Evolutionary conservation across 2,113 vertebrate genomes (phyloP), one percentile per base, ranked within the genome.

Genomic region (Aviceda subcristata): DNA sequence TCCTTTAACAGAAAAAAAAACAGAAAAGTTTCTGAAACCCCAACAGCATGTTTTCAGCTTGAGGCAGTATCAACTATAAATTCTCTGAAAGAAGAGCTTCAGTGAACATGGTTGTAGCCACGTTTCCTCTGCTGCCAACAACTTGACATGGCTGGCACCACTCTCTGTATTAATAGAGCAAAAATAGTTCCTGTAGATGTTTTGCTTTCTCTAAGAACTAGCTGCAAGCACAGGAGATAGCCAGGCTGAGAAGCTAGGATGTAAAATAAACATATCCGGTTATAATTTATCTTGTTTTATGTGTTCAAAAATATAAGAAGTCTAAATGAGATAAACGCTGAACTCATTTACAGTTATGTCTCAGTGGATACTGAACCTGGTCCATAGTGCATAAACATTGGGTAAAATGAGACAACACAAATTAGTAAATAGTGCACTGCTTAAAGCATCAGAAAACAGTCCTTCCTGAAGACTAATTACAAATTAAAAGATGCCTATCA

Each of bases 401-500:
- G 15, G 38, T 83, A 86, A 96, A 95, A 78, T 62, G 71, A 85
- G 22, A 92, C 29, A 87, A 88, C 16, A 48, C 6, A 95, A 88
- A 93, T 71, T 95, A 83, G 80, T 90, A 90, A 92, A 69, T 51
- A 91, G 14, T 64, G 4, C 9, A 48, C 10, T 81, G 64, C 56
- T 88, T 86, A 86, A 83, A 95, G 64, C 15, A 84, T 57, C 55
- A 91, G 72, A 88, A 94, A 93, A 74, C 27, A 91, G 82, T 67
- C 38, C 10, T 86, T 95, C 60, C 34, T 88, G 78, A 92, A 93
- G 68, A 76, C 51, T 92, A 96, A 91, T 91, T 89, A 56, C 64
- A 90, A 92, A 94, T 91, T 88, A 92, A 81, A 93, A 95, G 60
- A 94, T 92, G 38, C 8, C 59, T 93, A 93, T 93, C 92, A 94